Evolutionary conservation across 35 echinoderm and acorn worm species (phyloP).

Genomic region (Holothuria glaberrima): DNA sequence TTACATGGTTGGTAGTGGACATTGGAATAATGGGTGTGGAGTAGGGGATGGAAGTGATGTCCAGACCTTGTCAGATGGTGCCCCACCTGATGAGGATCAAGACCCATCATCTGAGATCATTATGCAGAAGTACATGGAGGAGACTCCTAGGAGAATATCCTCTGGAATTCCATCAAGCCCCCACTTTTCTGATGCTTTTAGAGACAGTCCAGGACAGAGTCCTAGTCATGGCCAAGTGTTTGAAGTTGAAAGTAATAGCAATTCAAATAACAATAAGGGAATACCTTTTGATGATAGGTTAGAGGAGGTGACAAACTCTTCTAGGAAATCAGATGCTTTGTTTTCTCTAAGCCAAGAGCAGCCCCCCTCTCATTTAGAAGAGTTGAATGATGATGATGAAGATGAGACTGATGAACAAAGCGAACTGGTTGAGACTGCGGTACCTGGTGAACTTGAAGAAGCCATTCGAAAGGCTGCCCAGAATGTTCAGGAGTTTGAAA

Average conservation of each 20-base stretch:
- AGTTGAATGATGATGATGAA: slow-evolving; percentile 19
- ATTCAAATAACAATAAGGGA: slow-evolving; percentile 53
- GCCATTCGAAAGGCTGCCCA: slow-evolving; percentile 32
- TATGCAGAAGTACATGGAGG: slow-evolving; percentile 70
- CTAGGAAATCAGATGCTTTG: not conserved
- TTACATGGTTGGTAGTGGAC: not conserved
- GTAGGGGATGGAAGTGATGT: slow-evolving; percentile 11
- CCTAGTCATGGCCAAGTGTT: too few species aligned
- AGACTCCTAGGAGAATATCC: slow-evolving; percentile 1
- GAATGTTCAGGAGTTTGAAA: slow-evolving; percentile 52
- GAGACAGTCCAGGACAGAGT: too few species aligned
- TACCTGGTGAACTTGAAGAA: slow-evolving; percentile 18
- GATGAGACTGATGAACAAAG: slow-evolving; percentile 31
- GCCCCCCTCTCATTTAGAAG: not conserved
- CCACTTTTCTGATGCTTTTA: not conserved
- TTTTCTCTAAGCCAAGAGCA: slow-evolving; percentile 36
- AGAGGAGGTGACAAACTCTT: not conserved
- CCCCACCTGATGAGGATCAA: slow-evolving; percentile 46
- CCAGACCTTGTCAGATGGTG: not conserved
- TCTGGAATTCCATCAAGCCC: not conserved
- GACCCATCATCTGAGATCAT: slow-evolving; percentile 27
- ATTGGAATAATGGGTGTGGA: too few species aligned
- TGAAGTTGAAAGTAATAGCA: not conserved
- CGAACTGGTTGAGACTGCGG: slow-evolving; percentile 49
- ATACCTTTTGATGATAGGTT: not conserved